These are phyloP conservation scores for Aleadryas rufinucha DNA, from an alignment of 2,113 vertebrate species.

Conservation along the genomic window DNA sequence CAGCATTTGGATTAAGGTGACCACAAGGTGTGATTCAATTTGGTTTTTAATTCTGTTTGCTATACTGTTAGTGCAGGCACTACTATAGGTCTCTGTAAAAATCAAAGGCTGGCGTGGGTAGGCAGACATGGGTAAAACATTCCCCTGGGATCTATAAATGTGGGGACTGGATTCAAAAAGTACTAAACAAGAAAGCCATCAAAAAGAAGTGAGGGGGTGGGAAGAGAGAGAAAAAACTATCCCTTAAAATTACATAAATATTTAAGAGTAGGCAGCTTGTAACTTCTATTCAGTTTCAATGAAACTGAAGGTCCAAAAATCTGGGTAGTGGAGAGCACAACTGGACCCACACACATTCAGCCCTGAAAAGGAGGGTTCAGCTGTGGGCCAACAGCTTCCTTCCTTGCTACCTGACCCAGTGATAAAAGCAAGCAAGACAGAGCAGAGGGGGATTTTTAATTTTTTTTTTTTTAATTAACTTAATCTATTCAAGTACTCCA, in stretches of 20 bases:
- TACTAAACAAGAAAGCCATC: neutral
- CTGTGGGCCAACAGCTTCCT: neutral
- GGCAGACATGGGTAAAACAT: neutral
- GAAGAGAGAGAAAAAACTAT: neutral
- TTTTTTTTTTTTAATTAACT: neutral
- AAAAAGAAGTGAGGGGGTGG: neutral
- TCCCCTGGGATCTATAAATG: neutral
- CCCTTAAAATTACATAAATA: neutral
- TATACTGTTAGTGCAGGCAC: slow-evolving; percentile 21
- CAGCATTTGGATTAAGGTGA: neutral
- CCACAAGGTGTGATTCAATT: slow-evolving; percentile 46
- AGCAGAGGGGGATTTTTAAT: neutral
- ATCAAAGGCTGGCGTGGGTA: neutral
- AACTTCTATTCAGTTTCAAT: neutral
- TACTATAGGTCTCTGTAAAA: neutral
- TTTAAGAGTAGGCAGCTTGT: neutral
- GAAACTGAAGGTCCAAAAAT: neutral
- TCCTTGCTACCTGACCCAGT: neutral
- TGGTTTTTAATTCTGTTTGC: slow-evolving; percentile 29
- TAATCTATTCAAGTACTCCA: neutral
- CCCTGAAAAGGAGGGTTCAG: neutral
- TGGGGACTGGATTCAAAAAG: neutral
- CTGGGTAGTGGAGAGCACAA: neutral
- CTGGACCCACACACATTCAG: neutral
- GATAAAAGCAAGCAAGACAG: neutral